Evolutionary conservation across 2,888 invertebrate genomes (phyloP).

Genomic region (Oscheius sp.): DNA sequence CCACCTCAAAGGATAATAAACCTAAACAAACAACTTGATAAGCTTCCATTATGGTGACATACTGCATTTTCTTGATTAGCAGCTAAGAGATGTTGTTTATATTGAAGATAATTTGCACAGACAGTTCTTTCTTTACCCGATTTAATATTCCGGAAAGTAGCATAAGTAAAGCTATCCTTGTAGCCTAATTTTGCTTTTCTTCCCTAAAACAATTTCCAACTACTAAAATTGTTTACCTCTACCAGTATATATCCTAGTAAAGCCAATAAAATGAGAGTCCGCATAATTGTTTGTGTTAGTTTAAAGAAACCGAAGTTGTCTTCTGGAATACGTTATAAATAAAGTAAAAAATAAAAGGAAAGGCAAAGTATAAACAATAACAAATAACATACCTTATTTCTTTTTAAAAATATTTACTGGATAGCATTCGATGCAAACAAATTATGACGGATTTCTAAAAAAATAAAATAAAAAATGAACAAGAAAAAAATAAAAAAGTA

Average conservation of each 20-base stretch:
- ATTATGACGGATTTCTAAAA: too few species aligned
- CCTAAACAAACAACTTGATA: constrained; percentile 16
- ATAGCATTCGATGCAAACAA: too few species aligned
- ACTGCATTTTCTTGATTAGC: constrained; percentile 38
- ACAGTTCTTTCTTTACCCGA: constrained; percentile 25
- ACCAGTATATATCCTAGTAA: constrained; percentile 2
- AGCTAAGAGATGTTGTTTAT: constrained; percentile 33
- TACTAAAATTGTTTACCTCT: neutral
- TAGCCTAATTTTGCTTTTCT: constrained; percentile 6
- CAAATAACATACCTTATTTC: too few species aligned
- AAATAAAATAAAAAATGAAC: neutral
- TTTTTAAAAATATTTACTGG: too few species aligned
- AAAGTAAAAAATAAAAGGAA: too few species aligned
- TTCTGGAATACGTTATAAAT: too few species aligned
- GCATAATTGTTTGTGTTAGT: constrained; percentile 17
- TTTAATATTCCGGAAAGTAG: neutral
- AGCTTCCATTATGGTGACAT: neutral
- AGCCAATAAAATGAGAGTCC: constrained; percentile 18
- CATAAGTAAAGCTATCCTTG: constrained; percentile 16
- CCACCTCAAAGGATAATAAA: constrained; percentile 19
- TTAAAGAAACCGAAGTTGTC: too few species aligned
- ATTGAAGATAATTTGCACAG: constrained; percentile 67
- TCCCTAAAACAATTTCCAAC: constrained; percentile 3
- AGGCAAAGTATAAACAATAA: too few species aligned
- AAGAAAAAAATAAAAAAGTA: neutral